Conservation (phyloP, 1,140 invertebrate species). For the Gonioctena quinquepunctata region DNA sequence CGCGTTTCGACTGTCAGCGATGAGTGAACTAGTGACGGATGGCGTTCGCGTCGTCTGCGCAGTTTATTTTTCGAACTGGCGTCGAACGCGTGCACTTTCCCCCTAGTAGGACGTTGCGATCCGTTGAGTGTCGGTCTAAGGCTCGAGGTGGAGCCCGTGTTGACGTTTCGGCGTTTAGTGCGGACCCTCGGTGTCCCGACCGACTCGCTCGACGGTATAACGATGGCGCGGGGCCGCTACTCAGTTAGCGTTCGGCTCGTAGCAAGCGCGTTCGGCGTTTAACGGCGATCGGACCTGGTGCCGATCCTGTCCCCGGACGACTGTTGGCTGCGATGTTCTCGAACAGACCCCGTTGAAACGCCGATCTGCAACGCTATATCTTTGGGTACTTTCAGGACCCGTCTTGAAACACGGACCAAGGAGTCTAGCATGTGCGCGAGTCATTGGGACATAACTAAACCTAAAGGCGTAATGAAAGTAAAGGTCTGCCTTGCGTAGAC, state of each 20-base stretch:
- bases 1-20: slow-evolving; percentile 86
- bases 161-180: slow-evolving; percentile 26
- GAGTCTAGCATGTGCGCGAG: slow-evolving; percentile 85
- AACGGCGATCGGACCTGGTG: slow-evolving; percentile 27
- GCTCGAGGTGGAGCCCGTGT: slow-evolving; percentile 44
- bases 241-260: slow-evolving; percentile 40
- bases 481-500: slow-evolving; percentile 52
- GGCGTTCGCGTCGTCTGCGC: slow-evolving; percentile 37
- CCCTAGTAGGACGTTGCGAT: slow-evolving; percentile 59
- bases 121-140: slow-evolving; percentile 55
- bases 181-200: slow-evolving; percentile 33
- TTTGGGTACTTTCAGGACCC: slow-evolving; percentile 74
- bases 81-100: slow-evolving; percentile 59
- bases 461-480: slow-evolving; percentile 58
- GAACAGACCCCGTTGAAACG: slow-evolving; percentile 48
- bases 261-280: slow-evolving; percentile 40
- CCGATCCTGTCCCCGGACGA: slow-evolving; percentile 29
- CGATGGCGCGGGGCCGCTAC: slow-evolving; percentile 25
- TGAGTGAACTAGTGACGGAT: slow-evolving; percentile 60
- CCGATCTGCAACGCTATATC: slow-evolving; percentile 61
- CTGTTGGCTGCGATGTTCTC: slow-evolving; percentile 53
- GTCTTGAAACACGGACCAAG: slow-evolving; percentile 95
- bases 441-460: slow-evolving; percentile 68
- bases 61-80: slow-evolving; percentile 41
- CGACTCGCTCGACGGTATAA: slow-evolving; percentile 41